A percentile compares a stretch with the other conserved stretches of the same genome.
Evolutionary conservation across 2,113 vertebrate species (phyloP).

Genomic region (Isichthys henryi): DNA sequence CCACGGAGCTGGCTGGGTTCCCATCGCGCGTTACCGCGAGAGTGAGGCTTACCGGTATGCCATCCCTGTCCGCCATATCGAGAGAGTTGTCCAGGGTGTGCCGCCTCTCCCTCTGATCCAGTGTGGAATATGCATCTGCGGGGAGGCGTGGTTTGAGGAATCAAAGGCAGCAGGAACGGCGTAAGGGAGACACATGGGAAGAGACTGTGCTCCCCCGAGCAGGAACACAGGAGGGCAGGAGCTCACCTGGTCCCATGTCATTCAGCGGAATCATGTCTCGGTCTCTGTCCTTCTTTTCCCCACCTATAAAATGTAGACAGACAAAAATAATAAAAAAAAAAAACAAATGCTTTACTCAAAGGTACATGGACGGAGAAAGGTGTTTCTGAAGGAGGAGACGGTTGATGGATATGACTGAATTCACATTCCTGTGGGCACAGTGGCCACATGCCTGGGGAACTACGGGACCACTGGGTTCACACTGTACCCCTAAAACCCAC

Average conservation of each 20-base stretch:
- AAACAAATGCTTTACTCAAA: not conserved
- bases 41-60: conserved; percentile 61
- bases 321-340: conserved; percentile 14
- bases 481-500: not conserved
- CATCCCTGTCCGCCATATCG: conserved; percentile 72
- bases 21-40: not conserved
- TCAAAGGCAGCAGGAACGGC: not conserved
- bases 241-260: conserved; percentile 52
- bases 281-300: conserved; percentile 66
- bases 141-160: not conserved
- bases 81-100: conserved; percentile 81
- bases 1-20: not conserved
- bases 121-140: conserved; percentile 76
- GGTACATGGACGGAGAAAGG: not conserved
- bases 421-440: not conserved
- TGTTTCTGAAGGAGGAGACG: not conserved
- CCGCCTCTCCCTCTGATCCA: conserved; percentile 79
- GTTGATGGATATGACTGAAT: not conserved
- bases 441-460: not conserved
- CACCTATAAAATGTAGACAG: conserved; percentile 45
- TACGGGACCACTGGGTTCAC: not conserved
- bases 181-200: not conserved
- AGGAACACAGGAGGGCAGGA: not conserved
- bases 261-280: conserved; percentile 92
- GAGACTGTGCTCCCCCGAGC: not conserved